phyloP scores from a whole-genome alignment of 2,113 vertebrate genomes.

The Coreoperca whiteheadi region DNA sequence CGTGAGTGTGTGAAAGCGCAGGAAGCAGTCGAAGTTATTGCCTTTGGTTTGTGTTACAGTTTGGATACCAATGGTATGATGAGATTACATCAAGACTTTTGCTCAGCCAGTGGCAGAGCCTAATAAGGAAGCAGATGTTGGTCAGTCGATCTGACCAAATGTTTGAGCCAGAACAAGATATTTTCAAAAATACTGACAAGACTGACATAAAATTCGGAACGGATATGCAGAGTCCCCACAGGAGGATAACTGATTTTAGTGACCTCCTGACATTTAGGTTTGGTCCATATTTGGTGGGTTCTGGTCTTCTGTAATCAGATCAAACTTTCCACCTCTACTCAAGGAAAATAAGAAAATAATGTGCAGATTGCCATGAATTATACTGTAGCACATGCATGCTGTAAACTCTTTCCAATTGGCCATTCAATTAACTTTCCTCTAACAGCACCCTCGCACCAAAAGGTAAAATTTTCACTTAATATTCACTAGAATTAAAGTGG shows the following conservation, averaged over 20 bases:
- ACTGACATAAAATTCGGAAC: not conserved
- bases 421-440: not conserved
- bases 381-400: not conserved
- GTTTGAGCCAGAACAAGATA: not conserved
- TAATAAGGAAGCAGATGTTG: constrained; percentile 5
- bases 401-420: not conserved
- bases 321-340: not conserved
- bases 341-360: not conserved
- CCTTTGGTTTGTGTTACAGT: constrained; percentile 31
- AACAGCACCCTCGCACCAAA: not conserved
- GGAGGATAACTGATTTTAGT: not conserved
- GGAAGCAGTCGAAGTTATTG: constrained; percentile 31
- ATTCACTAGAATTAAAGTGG: not conserved
- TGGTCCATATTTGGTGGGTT: not conserved
- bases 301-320: not conserved
- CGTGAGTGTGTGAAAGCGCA: constrained; percentile 11
- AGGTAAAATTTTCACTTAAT: too few species aligned
- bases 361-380: not conserved
- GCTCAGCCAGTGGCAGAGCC: not conserved
- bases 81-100: not conserved
- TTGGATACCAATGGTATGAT: constrained; percentile 11
- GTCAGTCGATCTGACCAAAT: not conserved
- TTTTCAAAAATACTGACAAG: not conserved
- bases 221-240: not conserved
- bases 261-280: not conserved